These are phyloP conservation scores for Neoseiulus cucumeris DNA, from an alignment of 1,140 invertebrate genomes.

Conservation along the genomic window DNA sequence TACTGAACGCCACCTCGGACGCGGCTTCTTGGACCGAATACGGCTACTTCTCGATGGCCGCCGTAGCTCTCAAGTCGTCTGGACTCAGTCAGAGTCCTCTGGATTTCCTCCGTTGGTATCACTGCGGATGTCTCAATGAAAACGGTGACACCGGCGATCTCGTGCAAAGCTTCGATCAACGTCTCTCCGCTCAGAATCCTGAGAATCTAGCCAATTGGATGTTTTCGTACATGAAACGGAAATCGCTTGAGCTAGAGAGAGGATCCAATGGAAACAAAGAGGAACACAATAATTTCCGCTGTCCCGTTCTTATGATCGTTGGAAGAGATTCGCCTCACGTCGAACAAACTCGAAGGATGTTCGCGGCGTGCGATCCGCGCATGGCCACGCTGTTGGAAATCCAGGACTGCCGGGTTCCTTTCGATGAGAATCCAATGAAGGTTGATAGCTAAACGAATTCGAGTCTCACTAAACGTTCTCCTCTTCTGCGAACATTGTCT, in stretches of 20 bases:
- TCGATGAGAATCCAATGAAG: background rate
- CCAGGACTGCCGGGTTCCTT: background rate
- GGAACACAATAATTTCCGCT: background rate
- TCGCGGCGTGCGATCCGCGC: background rate
- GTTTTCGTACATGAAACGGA: background rate
- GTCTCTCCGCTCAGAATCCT: background rate
- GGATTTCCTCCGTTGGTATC: conserved; percentile 6
- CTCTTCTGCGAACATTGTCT: too few relatives aligned
- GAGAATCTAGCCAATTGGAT: background rate
- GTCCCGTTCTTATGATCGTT: background rate
- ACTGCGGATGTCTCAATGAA: background rate
- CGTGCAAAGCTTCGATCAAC: background rate
- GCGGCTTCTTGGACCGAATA: background rate
- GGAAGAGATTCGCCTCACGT: background rate
- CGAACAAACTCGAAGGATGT: background rate
- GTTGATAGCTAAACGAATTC: background rate
- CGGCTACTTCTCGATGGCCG: background rate
- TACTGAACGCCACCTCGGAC: background rate
- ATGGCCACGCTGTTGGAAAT: background rate
- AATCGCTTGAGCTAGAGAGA: background rate
- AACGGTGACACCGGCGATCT: background rate
- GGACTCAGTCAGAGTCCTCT: background rate
- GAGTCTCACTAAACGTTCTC: too few relatives aligned
- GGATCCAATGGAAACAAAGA: background rate
- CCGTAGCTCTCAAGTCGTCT: background rate